Percentiles rank a stretch among this genome's conserved stretches.
These are phyloP conservation scores for Syngnathus scovelli DNA, from an alignment of 2,113 vertebrate genomes.

Conservation along the genomic window DNA sequence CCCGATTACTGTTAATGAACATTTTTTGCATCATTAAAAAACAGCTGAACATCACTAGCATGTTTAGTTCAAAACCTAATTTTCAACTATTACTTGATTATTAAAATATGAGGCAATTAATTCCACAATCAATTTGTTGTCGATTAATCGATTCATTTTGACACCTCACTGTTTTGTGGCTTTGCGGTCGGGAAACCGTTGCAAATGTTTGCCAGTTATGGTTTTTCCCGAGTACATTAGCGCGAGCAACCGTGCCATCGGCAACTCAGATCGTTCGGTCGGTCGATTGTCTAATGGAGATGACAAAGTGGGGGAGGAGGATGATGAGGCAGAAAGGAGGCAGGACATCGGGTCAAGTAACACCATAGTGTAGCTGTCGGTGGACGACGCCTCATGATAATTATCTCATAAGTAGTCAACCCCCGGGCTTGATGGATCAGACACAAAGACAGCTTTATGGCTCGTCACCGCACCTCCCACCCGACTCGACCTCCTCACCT, in stretches of 20 bases:
- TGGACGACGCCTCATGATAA: conserved; percentile 32
- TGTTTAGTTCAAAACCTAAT: too few relatives aligned
- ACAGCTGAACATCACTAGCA: too few relatives aligned
- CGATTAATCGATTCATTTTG: too few relatives aligned
- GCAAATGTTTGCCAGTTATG: not conserved
- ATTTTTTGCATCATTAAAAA: too few relatives aligned
- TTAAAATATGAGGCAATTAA: too few relatives aligned
- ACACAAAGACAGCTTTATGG: conserved; percentile 47
- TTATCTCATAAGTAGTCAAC: conserved; percentile 43
- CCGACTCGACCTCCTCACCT: conserved; percentile 15
- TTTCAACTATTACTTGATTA: too few relatives aligned
- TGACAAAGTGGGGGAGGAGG: conserved; percentile 12
- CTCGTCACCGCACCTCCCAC: conserved; percentile 16
- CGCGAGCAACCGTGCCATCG: not conserved
- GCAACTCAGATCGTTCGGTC: conserved; percentile 11
- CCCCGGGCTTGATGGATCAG: conserved; percentile 27
- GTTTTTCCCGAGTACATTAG: conserved; percentile 12
- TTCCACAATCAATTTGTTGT: too few relatives aligned
- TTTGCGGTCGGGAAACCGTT: not conserved
- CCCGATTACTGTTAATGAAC: too few relatives aligned
- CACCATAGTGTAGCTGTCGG: conserved; percentile 9
- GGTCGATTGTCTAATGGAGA: conserved; percentile 25
- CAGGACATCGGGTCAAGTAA: conserved; percentile 13
- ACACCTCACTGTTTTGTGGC: not conserved
- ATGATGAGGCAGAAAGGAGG: not conserved